These are phyloP conservation scores for Adoxophyes honmai DNA, from an alignment of 1,140 invertebrate species.

Conservation along the genomic window DNA sequence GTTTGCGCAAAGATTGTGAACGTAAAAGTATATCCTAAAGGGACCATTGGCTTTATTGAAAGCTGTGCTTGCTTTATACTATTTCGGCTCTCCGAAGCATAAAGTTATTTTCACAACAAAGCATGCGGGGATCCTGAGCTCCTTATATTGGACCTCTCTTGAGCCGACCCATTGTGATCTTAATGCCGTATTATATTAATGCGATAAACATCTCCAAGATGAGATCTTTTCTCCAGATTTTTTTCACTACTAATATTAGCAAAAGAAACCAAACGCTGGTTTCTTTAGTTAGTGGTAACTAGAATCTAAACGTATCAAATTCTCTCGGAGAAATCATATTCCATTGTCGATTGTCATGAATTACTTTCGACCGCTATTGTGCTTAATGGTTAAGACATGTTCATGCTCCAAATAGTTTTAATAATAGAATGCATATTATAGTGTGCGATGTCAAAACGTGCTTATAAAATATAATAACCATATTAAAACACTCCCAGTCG, in stretches of 20 bases:
- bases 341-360: constrained; percentile 12
- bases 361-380: constrained; percentile 14
- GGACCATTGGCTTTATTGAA: constrained; percentile 64
- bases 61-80: constrained; percentile 52
- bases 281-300: not conserved
- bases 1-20: constrained; percentile 56
- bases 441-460: constrained; percentile 1
- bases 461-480: constrained; percentile 32
- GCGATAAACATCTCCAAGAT: constrained; percentile 70
- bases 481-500: constrained; percentile 46
- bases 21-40: constrained; percentile 54
- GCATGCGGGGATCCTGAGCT: constrained; percentile 51
- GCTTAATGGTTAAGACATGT: constrained; percentile 14
- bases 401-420: constrained; percentile 5
- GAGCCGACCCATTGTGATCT: constrained; percentile 71
- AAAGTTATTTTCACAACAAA: constrained; percentile 75
- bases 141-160: constrained; percentile 70
- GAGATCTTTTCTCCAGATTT: constrained; percentile 60
- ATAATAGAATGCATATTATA: constrained; percentile 12
- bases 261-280: constrained; percentile 10
- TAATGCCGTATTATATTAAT: constrained; percentile 75
- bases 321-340: not conserved
- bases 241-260: constrained; percentile 59
- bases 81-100: constrained; percentile 56
- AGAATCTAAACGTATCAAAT: not conserved